phyloP scores from a whole-genome alignment of 1,140 invertebrate species.

The Bactericera cockerelli region DNA sequence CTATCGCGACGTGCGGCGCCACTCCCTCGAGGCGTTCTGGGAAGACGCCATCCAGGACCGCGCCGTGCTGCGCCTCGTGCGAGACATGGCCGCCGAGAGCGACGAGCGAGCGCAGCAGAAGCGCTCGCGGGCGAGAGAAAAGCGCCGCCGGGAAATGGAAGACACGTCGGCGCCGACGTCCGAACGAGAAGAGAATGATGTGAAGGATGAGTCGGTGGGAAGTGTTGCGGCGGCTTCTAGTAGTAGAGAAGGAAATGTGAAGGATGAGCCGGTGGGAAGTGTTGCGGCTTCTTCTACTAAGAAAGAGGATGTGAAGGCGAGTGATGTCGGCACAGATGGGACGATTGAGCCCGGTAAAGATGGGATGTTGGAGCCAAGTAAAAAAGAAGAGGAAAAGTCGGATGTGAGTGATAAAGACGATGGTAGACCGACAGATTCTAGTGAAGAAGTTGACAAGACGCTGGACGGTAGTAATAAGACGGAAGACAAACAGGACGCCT shows the following conservation, averaged over 20 bases:
- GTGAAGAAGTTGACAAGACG: no score
- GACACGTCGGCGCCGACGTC: no score
- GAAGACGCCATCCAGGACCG: slow-evolving; percentile 42
- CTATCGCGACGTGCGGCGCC: slow-evolving; percentile 49
- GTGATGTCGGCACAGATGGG: no score
- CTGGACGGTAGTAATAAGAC: no score
- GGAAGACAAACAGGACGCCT: no score
- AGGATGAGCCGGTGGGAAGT: slow-evolving; percentile 1
- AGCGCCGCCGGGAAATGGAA: not conserved
- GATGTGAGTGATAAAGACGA: no score
- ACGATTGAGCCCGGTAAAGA: no score
- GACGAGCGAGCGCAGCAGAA: not conserved
- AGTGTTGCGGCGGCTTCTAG: not conserved
- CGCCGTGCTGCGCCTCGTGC: slow-evolving; percentile 49
- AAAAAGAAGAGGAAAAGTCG: no score
- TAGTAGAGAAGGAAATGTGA: not conserved
- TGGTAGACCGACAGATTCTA: no score
- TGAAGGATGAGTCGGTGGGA: not conserved
- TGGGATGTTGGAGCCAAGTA: no score
- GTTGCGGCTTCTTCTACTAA: no score
- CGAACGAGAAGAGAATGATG: not conserved
- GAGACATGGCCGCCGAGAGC: slow-evolving; percentile 33
- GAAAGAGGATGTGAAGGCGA: no score
- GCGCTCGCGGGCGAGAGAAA: not conserved
- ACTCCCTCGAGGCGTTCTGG: slow-evolving; percentile 63